Percentiles rank a stretch among this genome's conserved stretches.
These are phyloP conservation scores for Adelosebastes latens DNA, from an alignment of 2,797 vertebrate genomes.

Conservation along the genomic window DNA sequence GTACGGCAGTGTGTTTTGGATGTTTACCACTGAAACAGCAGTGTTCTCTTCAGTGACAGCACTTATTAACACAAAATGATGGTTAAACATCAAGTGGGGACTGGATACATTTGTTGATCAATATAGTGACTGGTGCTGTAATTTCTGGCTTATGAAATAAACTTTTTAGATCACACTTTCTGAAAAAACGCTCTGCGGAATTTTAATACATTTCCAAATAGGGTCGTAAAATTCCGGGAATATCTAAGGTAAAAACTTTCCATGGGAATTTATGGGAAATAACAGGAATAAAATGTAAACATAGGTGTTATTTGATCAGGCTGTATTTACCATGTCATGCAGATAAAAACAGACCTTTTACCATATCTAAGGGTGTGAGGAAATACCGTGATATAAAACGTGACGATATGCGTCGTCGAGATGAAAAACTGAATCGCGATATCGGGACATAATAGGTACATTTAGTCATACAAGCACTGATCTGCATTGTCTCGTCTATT, in stretches of 20 bases:
- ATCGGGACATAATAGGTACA: no score
- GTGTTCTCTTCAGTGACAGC: not conserved
- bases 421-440: no score
- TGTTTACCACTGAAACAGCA: not conserved
- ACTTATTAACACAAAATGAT: not conserved
- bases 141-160: conserved; percentile 8
- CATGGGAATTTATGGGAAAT: not conserved
- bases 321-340: not conserved
- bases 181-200: not conserved
- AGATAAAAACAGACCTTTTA: not conserved
- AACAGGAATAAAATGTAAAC: not conserved
- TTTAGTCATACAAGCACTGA: no score
- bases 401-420: no score
- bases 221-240: not conserved
- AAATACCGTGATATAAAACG: no score
- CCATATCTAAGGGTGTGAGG: no score
- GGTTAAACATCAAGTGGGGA: not conserved
- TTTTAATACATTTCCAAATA: no score
- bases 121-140: not conserved
- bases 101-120: conserved; percentile 13
- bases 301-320: not conserved
- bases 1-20: not conserved
- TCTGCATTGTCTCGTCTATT: no score
- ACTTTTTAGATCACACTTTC: not conserved
- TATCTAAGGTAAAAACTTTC: not conserved